Conservation (phyloP, 2,888 invertebrate genomes). For the Eupithecia abbreviata region DNA sequence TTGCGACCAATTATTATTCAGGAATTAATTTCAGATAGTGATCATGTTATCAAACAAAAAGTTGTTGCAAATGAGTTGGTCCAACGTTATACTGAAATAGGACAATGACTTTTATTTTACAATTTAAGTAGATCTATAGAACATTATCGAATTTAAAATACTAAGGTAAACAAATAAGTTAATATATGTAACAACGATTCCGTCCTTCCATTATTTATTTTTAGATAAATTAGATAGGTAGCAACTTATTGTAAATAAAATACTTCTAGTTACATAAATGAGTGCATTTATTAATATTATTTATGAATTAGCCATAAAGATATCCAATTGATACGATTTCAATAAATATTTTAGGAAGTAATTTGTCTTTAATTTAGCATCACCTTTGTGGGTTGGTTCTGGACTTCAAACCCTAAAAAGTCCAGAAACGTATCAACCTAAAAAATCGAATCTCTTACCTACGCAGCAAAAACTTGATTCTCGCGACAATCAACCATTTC, state of each 20-base stretch:
- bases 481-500: too few species aligned
- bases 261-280: slow-evolving; percentile 39
- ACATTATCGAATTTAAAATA: background rate
- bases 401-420: background rate
- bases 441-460: too few species aligned
- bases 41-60: background rate
- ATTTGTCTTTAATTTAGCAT: slow-evolving; percentile 3
- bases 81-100: background rate
- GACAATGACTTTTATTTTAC: slow-evolving; percentile 15
- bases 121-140: background rate
- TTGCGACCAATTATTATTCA: background rate
- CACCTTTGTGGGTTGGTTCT: background rate
- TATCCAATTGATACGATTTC: slow-evolving; percentile 23
- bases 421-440: background rate
- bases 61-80: background rate
- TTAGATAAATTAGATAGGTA: slow-evolving; percentile 44
- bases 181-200: slow-evolving; percentile 44
- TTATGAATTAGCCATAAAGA: slow-evolving; percentile 67
- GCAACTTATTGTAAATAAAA: slow-evolving; percentile 55
- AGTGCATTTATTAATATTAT: slow-evolving; percentile 73
- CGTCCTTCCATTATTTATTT: slow-evolving; percentile 58
- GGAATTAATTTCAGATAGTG: background rate
- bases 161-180: slow-evolving; percentile 9
- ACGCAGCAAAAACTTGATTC: too few species aligned
- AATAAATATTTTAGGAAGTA: slow-evolving; percentile 23